phyloP scores from a whole-genome alignment of 2,888 invertebrate genomes.

The Nemoura dubitans region DNA sequence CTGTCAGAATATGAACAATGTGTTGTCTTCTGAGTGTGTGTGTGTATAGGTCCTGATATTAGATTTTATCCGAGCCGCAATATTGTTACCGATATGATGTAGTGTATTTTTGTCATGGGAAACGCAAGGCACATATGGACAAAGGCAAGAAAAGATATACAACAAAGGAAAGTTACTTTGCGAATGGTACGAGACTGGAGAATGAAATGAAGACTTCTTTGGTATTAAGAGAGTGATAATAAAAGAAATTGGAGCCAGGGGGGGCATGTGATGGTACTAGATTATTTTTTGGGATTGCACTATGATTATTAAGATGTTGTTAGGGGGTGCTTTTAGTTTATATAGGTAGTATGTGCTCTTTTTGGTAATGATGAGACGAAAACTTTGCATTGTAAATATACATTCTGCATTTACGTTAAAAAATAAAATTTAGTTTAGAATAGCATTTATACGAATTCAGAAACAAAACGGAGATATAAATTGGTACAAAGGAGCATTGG shows the following conservation, averaged over 20 bases:
- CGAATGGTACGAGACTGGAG: background rate
- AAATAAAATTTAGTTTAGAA: too few relatives aligned
- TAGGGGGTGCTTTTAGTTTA: too few relatives aligned
- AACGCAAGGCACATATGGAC: background rate
- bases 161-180: background rate
- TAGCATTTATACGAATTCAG: too few relatives aligned
- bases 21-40: background rate
- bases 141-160: background rate
- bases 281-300: background rate
- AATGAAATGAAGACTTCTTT: background rate
- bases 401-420: too few relatives aligned
- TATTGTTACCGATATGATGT: background rate
- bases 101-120: background rate
- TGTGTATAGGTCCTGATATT: background rate
- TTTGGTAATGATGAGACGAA: too few relatives aligned
- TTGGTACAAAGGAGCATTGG: too few relatives aligned
- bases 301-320: background rate
- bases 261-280: background rate
- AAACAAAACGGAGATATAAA: too few relatives aligned
- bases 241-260: background rate
- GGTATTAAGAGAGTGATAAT: background rate
- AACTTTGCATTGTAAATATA: too few relatives aligned
- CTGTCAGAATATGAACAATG: background rate
- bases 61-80: background rate
- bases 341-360: too few relatives aligned